Base-by-base conservation (phyloP, 2,113 vertebrate genomes). In the Nyctibius bracteatus region DNA sequence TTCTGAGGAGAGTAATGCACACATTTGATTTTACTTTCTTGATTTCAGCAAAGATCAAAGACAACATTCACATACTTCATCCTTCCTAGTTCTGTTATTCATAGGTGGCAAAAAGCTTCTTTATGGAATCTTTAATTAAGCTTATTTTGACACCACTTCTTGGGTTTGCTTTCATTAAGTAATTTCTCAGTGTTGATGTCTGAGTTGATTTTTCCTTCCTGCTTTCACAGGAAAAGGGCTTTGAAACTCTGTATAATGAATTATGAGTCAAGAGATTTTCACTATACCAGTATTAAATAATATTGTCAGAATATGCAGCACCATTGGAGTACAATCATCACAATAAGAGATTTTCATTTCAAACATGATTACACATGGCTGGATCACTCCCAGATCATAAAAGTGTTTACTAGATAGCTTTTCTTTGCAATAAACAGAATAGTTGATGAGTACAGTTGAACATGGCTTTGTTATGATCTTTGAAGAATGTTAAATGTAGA, bases 1-100 rank as follows among this genome's bases (percentile, higher is more conserved):
- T 96, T 81, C 37, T 58, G 57, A 87, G 63, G 59, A 92, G 17
- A 87, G 31, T 44, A 31, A 73, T 61, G 23, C 47, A 88, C 17
- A 49, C 51, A 31, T 75, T 74, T 94, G 72, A 12, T 94, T 94
- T 94, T 88, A 52, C 23, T 88, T 95, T 44, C 41, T 94, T 93
- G 27, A 92, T 86, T 94, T 88, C 71, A 75, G 28, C 25, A 80
- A 94, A 74, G 62, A 88, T 91, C 61, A 95, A 94, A 91, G 24
- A 49, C 86, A 71, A 68, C 63, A 68, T 86, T 77, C 25, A 57
- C 33, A 54, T 35, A 41, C 65, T 80, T 93, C 23, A 51, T 84
- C 23, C 22, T 94, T 73, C 31, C 37, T 90, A 75, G 25, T 2
- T 92, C 59, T 94, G 46, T 39, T 92, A 86, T 80, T 90, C 41